Percentiles rank a stretch among this genome's conserved stretches.
Conservation (phyloP, 2,888 invertebrate genomes). For the Byasa hedistus region DNA sequence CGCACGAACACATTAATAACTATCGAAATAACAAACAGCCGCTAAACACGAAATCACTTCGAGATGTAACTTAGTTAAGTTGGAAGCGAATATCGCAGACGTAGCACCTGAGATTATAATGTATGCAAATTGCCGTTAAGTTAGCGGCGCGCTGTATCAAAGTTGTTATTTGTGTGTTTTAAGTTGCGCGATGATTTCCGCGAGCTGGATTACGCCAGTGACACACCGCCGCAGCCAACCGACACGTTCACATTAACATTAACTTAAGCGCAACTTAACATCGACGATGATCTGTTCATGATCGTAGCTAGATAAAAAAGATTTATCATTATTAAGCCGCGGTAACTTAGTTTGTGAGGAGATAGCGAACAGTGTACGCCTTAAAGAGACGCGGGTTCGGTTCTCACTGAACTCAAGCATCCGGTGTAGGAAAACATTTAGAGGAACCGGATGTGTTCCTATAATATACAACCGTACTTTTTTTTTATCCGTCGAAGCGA, state of each 20-base stretch:
- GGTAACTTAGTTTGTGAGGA: no score
- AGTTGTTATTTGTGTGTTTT: slow-evolving; percentile 79
- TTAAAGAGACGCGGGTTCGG: no score
- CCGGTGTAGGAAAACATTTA: no score
- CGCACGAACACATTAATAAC: slow-evolving; percentile 2
- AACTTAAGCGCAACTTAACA: background rate
- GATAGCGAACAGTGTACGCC: no score
- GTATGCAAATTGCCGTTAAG: slow-evolving; percentile 76
- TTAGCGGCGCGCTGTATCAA: slow-evolving; percentile 70
- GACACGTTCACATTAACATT: background rate
- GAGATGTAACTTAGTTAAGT: slow-evolving; percentile 26
- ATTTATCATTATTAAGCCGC: no score
- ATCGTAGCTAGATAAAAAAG: no score
- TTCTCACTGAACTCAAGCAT: no score
- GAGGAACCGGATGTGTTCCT: no score
- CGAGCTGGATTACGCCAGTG: slow-evolving; percentile 48
- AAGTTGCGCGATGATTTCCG: slow-evolving; percentile 71
- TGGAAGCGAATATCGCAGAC: slow-evolving; percentile 28
- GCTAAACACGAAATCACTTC: slow-evolving; percentile 26
- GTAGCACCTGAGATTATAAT: slow-evolving; percentile 76
- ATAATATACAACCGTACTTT: no score
- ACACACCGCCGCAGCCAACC: slow-evolving; percentile 37
- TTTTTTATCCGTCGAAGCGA: no score
- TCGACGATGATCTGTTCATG: no score
- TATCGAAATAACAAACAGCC: slow-evolving; percentile 21